These are phyloP conservation scores for Apaloderma vittatum DNA, from an alignment of 2,113 vertebrate species.

Conservation along the genomic window DNA sequence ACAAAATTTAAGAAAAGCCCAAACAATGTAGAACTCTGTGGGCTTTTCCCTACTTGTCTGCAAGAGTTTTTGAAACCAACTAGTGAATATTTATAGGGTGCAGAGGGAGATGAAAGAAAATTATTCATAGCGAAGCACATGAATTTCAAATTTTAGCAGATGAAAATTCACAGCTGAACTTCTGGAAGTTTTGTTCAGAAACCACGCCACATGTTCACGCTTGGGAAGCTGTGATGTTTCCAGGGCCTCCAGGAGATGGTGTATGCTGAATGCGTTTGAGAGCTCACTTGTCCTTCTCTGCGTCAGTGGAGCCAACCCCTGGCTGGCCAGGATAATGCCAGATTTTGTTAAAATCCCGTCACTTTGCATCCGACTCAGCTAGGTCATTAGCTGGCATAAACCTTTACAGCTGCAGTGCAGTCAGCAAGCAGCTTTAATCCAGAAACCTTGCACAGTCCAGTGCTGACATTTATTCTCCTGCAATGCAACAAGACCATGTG, in stretches of 20 bases:
- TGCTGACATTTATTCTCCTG: not conserved
- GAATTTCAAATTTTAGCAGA: slow-evolving; percentile 43
- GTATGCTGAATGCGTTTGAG: not conserved
- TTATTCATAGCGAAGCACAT: slow-evolving; percentile 46
- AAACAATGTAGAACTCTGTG: not conserved
- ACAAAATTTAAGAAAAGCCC: not conserved
- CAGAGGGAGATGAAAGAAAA: slow-evolving; percentile 16
- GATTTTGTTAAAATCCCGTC: not conserved
- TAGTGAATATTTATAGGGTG: slow-evolving; percentile 42
- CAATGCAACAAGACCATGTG: not conserved
- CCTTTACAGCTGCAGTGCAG: not conserved
- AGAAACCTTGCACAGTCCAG: not conserved
- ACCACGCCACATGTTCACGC: not conserved
- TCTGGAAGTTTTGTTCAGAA: slow-evolving; percentile 28
- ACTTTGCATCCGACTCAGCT: not conserved
- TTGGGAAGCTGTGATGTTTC: not conserved
- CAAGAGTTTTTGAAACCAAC: not conserved
- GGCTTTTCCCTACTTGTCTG: not conserved
- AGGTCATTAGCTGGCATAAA: not conserved
- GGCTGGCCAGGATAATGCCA: not conserved
- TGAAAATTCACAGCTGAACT: slow-evolving; percentile 44
- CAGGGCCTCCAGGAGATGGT: slow-evolving; percentile 21
- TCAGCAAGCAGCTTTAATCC: not conserved
- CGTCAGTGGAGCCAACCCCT: not conserved
- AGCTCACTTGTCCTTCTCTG: not conserved